Conservation (phyloP, 2,888 invertebrate genomes). For the Pinctada fucata region DNA sequence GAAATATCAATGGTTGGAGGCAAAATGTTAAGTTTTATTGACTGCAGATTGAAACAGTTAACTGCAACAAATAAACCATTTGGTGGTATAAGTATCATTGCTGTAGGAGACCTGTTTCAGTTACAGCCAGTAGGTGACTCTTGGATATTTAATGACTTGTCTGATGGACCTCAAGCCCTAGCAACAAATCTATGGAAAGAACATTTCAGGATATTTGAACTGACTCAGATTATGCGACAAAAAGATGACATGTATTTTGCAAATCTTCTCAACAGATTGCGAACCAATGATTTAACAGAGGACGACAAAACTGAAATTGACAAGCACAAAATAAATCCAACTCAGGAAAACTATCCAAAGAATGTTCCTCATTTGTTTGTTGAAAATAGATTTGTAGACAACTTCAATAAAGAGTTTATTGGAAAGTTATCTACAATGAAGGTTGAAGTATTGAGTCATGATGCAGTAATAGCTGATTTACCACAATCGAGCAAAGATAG, state of each 20-base stretch:
- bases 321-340: conserved; percentile 13
- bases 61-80: too few species aligned
- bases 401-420: too few species aligned
- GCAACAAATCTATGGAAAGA: too few species aligned
- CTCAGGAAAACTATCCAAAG: conserved; percentile 8
- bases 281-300: too few species aligned
- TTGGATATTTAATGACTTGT: conserved; percentile 40
- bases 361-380: too few species aligned
- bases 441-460: neutral
- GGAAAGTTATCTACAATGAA: too few species aligned
- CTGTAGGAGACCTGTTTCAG: neutral
- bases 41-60: too few species aligned
- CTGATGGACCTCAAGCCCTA: too few species aligned
- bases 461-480: conserved; percentile 25
- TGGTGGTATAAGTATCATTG: too few species aligned
- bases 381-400: too few species aligned
- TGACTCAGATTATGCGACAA: conserved; percentile 37
- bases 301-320: conserved; percentile 5
- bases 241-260: conserved; percentile 50
- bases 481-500: too few species aligned
- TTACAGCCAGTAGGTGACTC: conserved; percentile 43
- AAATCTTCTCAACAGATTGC: conserved; percentile 44
- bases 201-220: too few species aligned
- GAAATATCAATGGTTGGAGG: conserved; percentile 33
- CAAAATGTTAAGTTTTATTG: conserved; percentile 35